Percentiles rank a stretch among this genome's conserved stretches.
These are phyloP conservation scores for Sesia bembeciformis DNA, from an alignment of 2,888 invertebrate genomes.

Conservation along the genomic window DNA sequence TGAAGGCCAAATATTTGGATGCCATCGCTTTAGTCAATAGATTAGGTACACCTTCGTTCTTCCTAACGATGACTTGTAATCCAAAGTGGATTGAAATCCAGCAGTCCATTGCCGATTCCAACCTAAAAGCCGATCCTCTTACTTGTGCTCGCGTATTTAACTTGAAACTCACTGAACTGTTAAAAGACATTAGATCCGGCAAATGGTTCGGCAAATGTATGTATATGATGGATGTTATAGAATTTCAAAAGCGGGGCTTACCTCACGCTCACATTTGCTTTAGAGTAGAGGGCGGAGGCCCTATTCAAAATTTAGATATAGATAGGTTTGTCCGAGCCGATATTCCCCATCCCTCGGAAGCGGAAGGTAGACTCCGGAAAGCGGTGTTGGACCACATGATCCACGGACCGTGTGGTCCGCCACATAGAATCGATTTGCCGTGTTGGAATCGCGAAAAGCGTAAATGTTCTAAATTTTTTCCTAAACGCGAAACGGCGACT, in stretches of 20 bases:
- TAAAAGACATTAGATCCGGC: not conserved
- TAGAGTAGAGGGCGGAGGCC: conserved; percentile 2
- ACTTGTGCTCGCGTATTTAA: not conserved
- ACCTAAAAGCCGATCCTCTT: not conserved
- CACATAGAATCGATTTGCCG: conserved; percentile 1
- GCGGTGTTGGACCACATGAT: conserved; percentile 6
- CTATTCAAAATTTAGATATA: conserved; percentile 4
- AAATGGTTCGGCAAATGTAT: conserved; percentile 3
- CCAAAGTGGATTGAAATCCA: conserved; percentile 4
- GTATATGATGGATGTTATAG: conserved; percentile 5
- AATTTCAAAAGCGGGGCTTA: conserved; percentile 6
- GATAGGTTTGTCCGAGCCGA: conserved; percentile 4
- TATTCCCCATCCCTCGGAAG: not conserved
- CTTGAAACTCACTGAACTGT: not conserved
- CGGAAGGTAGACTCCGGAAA: not conserved
- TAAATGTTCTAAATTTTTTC: conserved; percentile 1
- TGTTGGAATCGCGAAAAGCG: not conserved
- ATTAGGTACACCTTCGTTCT: conserved; percentile 3
- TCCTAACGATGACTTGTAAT: conserved; percentile 1
- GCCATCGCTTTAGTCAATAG: conserved; percentile 5
- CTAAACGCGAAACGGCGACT: not conserved
- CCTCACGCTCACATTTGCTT: conserved; percentile 3
- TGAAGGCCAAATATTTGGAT: conserved; percentile 5
- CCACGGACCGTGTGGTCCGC: conserved; percentile 7
- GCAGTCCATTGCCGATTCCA: not conserved